Evolutionary conservation across 2,113 vertebrate species (phyloP).

Genomic region (Epinephelus lanceolatus): DNA sequence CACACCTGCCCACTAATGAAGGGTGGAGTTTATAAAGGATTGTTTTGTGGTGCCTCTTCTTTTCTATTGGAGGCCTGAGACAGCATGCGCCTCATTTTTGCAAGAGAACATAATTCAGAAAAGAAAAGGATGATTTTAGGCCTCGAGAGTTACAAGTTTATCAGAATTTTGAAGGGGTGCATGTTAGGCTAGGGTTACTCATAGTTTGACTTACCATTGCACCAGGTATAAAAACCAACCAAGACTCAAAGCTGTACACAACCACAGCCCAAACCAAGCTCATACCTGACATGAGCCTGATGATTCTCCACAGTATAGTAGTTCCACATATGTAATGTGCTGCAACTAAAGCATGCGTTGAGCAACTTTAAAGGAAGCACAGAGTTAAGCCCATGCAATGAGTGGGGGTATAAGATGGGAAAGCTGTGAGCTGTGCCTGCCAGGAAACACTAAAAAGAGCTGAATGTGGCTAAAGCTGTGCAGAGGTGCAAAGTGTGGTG

Average conservation of each 20-base stretch:
- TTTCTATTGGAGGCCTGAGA: background rate
- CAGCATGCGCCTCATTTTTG: background rate
- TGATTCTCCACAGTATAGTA: background rate
- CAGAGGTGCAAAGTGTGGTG: background rate
- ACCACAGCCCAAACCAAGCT: background rate
- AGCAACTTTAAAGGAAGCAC: background rate
- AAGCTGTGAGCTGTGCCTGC: background rate
- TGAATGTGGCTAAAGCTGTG: background rate
- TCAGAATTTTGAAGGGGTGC: background rate
- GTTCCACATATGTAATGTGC: background rate
- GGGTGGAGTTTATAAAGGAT: slow-evolving; percentile 28
- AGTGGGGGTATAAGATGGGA: too few relatives aligned
- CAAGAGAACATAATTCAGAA: background rate
- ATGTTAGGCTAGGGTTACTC: background rate
- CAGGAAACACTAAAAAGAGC: background rate
- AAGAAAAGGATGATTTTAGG: background rate
- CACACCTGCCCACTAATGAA: slow-evolving; percentile 31
- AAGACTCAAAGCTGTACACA: background rate
- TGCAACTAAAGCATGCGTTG: background rate
- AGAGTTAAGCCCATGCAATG: background rate
- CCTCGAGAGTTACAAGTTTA: background rate
- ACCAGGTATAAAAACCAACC: too few relatives aligned
- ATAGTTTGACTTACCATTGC: background rate
- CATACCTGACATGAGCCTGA: background rate
- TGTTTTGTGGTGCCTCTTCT: background rate